phyloP scores from a whole-genome alignment of 2,113 vertebrate species.

The Okapia johnstoni region DNA sequence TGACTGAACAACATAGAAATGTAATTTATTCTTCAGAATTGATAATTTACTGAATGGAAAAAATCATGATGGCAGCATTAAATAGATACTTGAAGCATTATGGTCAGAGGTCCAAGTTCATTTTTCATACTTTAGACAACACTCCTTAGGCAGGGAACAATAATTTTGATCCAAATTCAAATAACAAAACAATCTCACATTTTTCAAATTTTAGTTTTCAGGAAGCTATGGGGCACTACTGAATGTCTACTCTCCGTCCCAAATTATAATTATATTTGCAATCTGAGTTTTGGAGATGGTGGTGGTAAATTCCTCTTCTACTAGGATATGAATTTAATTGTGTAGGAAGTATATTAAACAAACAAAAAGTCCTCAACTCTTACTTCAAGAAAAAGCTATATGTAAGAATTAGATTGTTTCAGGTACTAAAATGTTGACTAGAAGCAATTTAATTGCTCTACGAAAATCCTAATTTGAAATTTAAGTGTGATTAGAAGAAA shows the following conservation, averaged over 20 bases:
- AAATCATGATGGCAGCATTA: background rate
- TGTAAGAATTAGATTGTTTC: slow-evolving; percentile 15
- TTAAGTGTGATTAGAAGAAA: background rate
- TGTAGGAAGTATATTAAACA: background rate
- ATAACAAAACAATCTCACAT: background rate
- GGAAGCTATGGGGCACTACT: background rate
- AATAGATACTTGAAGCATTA: background rate
- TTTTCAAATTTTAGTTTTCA: slow-evolving; percentile 21
- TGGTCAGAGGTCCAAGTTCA: background rate
- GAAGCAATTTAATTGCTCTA: background rate
- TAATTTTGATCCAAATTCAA: background rate
- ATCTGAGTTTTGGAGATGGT: background rate
- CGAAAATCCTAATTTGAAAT: background rate
- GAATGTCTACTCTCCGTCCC: background rate
- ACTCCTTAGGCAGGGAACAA: background rate
- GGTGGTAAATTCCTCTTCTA: background rate
- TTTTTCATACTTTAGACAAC: background rate
- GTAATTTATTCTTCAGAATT: background rate
- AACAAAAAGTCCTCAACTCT: background rate
- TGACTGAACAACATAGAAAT: background rate
- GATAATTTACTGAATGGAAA: background rate
- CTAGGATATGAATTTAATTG: background rate
- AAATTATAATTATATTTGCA: slow-evolving; percentile 3
- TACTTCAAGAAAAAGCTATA: background rate
- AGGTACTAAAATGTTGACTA: background rate